phyloP scores from a whole-genome alignment of 1,140 invertebrate genomes.

The Lasioglossum baleicum region DNA sequence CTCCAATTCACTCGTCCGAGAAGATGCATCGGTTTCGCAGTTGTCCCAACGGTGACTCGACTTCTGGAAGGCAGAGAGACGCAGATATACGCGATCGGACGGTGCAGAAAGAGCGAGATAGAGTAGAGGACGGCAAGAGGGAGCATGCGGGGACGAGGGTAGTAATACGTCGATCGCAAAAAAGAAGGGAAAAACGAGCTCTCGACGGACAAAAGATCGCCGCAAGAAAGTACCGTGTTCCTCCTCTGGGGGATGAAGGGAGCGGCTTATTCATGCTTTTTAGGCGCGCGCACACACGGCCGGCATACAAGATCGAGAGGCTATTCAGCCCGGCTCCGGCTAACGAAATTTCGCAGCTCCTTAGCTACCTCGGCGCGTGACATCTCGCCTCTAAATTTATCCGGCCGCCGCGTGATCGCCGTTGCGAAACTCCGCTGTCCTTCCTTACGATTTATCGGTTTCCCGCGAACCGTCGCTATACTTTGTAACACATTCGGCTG shows the following conservation, averaged over 20 bases:
- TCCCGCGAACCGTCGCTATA: no score
- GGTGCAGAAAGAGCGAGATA: no score
- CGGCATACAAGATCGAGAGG: slow-evolving; percentile 23
- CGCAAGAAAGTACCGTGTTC: slow-evolving; percentile 11
- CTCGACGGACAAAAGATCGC: slow-evolving; percentile 16
- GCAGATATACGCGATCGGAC: no score
- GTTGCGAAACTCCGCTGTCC: background rate
- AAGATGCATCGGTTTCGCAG: no score
- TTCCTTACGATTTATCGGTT: no score
- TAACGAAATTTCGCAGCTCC: slow-evolving; percentile 34
- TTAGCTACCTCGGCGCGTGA: background rate
- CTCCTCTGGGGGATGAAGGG: background rate
- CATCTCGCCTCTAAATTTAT: slow-evolving; percentile 18
- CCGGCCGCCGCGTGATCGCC: background rate
- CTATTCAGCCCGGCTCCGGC: slow-evolving; percentile 17
- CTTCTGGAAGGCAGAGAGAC: no score
- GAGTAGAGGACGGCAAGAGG: background rate
- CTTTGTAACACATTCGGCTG: no score
- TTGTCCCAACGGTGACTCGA: no score
- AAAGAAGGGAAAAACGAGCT: background rate
- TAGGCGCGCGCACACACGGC: slow-evolving; percentile 2
- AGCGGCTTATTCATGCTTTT: slow-evolving; percentile 29
- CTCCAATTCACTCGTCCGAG: no score
- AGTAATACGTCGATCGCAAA: background rate
- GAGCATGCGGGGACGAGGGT: background rate